Percentiles rank a stretch among this genome's conserved stretches.
These are phyloP conservation scores for Anthopleura sola DNA, from an alignment of 64 coral and sea anemone species.

Conservation along the genomic window DNA sequence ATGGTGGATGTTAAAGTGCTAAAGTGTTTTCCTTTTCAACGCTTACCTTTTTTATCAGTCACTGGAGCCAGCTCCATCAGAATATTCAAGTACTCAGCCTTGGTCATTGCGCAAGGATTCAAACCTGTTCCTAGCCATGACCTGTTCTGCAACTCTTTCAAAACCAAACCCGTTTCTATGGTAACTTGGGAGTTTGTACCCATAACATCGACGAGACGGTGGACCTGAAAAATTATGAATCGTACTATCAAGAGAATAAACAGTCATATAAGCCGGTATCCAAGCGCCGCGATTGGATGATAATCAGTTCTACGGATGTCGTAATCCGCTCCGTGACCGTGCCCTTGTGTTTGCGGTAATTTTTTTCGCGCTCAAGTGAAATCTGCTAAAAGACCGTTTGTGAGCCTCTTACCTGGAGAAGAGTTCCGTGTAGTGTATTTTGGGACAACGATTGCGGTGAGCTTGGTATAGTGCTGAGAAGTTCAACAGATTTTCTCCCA, in stretches of 20 bases:
- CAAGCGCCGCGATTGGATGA: too few relatives aligned
- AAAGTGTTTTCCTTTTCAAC: not conserved
- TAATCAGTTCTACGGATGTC: too few relatives aligned
- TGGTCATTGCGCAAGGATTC: slow-evolving; percentile 56
- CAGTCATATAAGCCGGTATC: not conserved
- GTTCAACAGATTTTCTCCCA: slow-evolving; percentile 36
- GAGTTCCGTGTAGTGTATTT: slow-evolving; percentile 59
- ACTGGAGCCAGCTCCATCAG: slow-evolving; percentile 24
- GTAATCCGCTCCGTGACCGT: too few relatives aligned
- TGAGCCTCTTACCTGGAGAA: slow-evolving; percentile 39
- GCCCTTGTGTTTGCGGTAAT: too few relatives aligned
- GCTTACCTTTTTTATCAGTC: not conserved
- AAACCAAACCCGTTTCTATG: not conserved
- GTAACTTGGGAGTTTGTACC: slow-evolving; percentile 1
- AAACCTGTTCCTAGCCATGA: slow-evolving; percentile 46
- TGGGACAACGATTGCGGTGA: slow-evolving; percentile 18
- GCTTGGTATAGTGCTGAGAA: slow-evolving; percentile 29
- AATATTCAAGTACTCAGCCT: slow-evolving; percentile 49
- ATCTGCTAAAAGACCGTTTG: too few relatives aligned
- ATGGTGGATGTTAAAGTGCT: too few relatives aligned
- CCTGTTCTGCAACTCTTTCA: slow-evolving; percentile 19
- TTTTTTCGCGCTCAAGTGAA: too few relatives aligned
- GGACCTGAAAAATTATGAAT: slow-evolving; percentile 3
- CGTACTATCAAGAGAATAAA: not conserved
- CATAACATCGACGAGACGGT: slow-evolving; percentile 27